A percentile compares a stretch with the other conserved stretches of the same genome.
Evolutionary conservation across 2,888 invertebrate genomes (phyloP).

Genomic region (Endomychus coccineus): DNA sequence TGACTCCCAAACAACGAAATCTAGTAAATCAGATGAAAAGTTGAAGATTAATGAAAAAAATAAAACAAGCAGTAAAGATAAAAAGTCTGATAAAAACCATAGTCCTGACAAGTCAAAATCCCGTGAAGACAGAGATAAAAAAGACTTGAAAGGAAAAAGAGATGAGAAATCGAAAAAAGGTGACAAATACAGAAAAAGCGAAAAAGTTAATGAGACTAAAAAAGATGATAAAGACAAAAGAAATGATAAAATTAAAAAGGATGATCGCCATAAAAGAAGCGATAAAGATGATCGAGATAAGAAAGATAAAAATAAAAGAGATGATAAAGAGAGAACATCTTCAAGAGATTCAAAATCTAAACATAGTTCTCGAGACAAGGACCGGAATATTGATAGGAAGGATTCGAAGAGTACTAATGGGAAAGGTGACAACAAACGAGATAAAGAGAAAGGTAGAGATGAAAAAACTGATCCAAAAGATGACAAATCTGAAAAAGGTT

Average conservation of each 20-base stretch:
- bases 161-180: conserved; percentile 38
- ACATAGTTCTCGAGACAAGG: conserved; percentile 21
- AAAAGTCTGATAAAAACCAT: conserved; percentile 22
- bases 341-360: conserved; percentile 31
- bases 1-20: conserved; percentile 13
- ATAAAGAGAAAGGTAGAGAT: conserved; percentile 31
- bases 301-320: conserved; percentile 30
- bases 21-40: conserved; percentile 7
- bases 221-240: conserved; percentile 36
- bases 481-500: conserved; percentile 7
- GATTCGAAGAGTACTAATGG: conserved; percentile 31
- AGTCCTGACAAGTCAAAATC: conserved; percentile 42
- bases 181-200: conserved; percentile 38
- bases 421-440: conserved; percentile 28
- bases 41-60: conserved; percentile 1
- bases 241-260: conserved; percentile 25
- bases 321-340: conserved; percentile 24
- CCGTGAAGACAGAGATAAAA: conserved; percentile 39
- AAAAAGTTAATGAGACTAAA: conserved; percentile 41
- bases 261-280: conserved; percentile 24
- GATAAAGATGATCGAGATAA: conserved; percentile 42
- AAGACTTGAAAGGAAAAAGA: conserved; percentile 33
- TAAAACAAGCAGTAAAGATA: conserved; percentile 3
- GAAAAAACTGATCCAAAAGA: conserved; percentile 27
- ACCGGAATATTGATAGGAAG: conserved; percentile 22